phyloP scores from a whole-genome alignment of 2,113 vertebrate species.

The Cairina moschata region DNA sequence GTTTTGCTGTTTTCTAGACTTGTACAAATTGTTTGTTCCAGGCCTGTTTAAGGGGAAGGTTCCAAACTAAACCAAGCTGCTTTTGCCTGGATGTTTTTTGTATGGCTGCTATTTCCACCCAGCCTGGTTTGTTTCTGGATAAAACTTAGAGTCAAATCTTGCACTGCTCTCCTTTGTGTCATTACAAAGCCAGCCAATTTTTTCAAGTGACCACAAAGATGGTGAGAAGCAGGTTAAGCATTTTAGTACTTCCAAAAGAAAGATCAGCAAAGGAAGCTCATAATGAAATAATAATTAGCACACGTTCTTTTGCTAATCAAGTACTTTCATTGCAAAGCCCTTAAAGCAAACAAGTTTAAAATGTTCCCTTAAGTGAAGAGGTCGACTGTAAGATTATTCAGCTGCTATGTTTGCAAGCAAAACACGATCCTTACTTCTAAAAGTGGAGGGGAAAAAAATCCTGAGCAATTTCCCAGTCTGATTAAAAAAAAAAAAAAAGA shows the following conservation, averaged over 20 bases:
- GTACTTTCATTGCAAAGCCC: background rate
- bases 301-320: background rate
- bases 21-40: background rate
- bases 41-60: background rate
- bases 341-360: background rate
- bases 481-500: background rate
- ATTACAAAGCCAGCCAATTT: background rate
- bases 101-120: background rate
- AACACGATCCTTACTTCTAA: background rate
- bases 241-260: background rate
- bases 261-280: background rate
- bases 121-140: background rate
- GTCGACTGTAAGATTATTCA: background rate
- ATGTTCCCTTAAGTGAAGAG: background rate
- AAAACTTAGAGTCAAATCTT: background rate
- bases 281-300: slow-evolving; percentile 1
- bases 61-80: background rate
- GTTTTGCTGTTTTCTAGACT: background rate
- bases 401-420: background rate
- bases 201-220: background rate
- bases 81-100: background rate
- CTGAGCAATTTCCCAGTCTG: background rate
- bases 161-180: background rate
- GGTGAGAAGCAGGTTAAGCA: background rate
- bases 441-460: background rate